phyloP scores from a whole-genome alignment of 2,797 vertebrate species.

The Microhierax caerulescens region DNA sequence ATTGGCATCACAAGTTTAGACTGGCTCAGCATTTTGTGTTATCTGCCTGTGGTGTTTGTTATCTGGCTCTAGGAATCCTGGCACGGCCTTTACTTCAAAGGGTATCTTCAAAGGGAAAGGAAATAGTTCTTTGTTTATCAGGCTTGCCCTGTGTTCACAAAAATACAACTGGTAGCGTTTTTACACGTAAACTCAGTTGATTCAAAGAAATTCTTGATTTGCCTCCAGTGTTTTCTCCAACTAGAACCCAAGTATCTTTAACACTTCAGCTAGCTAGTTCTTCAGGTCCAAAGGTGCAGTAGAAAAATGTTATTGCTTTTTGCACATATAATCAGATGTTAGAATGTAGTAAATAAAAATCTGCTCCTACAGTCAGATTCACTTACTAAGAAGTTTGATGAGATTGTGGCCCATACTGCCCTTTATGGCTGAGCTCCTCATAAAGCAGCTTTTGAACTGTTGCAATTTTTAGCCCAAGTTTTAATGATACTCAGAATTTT shows the following conservation, averaged over 20 bases:
- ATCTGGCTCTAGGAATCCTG: neutral
- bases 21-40: conserved; percentile 1
- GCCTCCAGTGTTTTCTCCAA: neutral
- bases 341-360: neutral
- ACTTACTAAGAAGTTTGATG: neutral
- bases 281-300: neutral
- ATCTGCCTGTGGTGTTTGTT: neutral
- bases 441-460: neutral
- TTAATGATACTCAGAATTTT: neutral
- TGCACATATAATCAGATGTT: neutral
- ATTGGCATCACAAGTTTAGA: conserved; percentile 9
- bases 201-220: neutral
- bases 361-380: neutral
- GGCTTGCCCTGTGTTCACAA: neutral
- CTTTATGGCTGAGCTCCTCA: neutral
- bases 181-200: neutral
- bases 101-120: conserved; percentile 1
- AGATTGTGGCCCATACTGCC: neutral
- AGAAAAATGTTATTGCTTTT: neutral
- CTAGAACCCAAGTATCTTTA: neutral
- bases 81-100: neutral
- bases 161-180: neutral
- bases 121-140: neutral
- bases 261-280: neutral
- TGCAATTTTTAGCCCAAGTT: neutral